Percentiles rank a stretch among this genome's conserved stretches.
Evolutionary conservation across 2,797 vertebrate genomes (phyloP).

Genomic region (Rousettus madagascariensis): DNA sequence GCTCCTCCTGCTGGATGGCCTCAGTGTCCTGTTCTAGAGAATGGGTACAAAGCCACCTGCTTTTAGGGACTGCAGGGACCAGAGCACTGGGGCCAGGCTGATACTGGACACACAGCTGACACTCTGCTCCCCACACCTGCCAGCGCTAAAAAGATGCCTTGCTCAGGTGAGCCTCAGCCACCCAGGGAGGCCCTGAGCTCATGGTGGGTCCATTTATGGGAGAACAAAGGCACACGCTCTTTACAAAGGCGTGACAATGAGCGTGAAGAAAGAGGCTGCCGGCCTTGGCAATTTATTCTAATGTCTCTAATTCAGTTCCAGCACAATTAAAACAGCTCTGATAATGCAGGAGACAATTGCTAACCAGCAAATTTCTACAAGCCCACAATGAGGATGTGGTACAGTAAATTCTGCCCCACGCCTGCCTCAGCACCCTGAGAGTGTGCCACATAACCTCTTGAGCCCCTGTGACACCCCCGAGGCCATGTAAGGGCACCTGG

Average conservation of each 20-base stretch:
- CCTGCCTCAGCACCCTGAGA: constrained; percentile 89
- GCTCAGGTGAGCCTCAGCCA: background rate
- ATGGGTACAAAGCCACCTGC: background rate
- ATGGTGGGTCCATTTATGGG: constrained; percentile 92
- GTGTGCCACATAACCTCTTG: accelerated
- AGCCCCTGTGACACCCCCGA: background rate
- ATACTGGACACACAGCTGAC: accelerated
- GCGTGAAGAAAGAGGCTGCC: constrained; percentile 94
- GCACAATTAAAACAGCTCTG: constrained; percentile 96
- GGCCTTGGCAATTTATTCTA: constrained; percentile 95
- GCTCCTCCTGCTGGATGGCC: background rate
- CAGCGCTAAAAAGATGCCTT: background rate
- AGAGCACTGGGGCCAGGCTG: background rate
- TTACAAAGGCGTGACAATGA: constrained; percentile 95
- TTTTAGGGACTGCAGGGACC: no score
- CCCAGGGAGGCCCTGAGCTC: background rate
- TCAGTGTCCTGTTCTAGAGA: background rate
- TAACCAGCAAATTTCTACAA: constrained; percentile 92
- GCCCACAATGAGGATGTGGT: constrained; percentile 94
- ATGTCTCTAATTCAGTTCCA: constrained; percentile 98
- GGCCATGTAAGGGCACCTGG: background rate
- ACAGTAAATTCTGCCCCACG: constrained; percentile 93
- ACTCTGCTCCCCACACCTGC: accelerated
- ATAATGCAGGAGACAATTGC: constrained; percentile 95
- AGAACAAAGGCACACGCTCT: constrained; percentile 94